Base-by-base conservation (phyloP, 2,797 vertebrate species). In the Acanthurus tractus region DNA sequence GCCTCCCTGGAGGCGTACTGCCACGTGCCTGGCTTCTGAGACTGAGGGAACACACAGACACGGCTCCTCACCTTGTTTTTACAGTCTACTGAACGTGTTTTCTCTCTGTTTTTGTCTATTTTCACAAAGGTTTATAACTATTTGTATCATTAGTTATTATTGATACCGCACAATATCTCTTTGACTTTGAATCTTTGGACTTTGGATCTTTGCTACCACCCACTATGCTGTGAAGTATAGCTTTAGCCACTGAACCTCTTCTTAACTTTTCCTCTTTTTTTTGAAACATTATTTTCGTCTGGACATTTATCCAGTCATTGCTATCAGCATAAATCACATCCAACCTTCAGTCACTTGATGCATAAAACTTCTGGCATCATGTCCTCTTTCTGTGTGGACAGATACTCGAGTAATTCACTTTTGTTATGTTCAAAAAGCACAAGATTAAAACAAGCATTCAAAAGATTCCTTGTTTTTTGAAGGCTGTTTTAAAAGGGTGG, bases 1-100 rank as follows among this genome's bases (percentile, higher is more conserved):
- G n/a, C 96, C 48, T 94, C 96, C 0, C 82, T 97, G 71, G 96
- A 96, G 90, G 95, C 96, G 6, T 96, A 97, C 92, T 97, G 96
- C 92, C 92, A 96, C 9, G 61, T 96, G 66, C 91, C 94, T 46
- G 93, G 94, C 82, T 96, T 97, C 93, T 97, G 87, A 96, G 66
- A 70, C 18, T 65, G 55, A 76, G 61, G 74, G 55, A 78, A 64
- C 18, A 8, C 76, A 87, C 71, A 84, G 65, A 87, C 76, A 81
- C 61, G 20, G 63, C 73, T 63, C 73, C 70, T 84, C 77, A 80
- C 63, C 74, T 84, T 75, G 75, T 92, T 92, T 92, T 89, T 92
- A 91, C 84, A 82, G 74, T 89, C 59, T 81, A 73, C 74, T 74
- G 67, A 91, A 87, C 5, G 79, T 88, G 80, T 86, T 87, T 88